A percentile compares a stretch with the other conserved stretches of the same genome.
These are phyloP conservation scores for Dasypolia templi DNA, from an alignment of 2,888 invertebrate species.

Conservation along the genomic window DNA sequence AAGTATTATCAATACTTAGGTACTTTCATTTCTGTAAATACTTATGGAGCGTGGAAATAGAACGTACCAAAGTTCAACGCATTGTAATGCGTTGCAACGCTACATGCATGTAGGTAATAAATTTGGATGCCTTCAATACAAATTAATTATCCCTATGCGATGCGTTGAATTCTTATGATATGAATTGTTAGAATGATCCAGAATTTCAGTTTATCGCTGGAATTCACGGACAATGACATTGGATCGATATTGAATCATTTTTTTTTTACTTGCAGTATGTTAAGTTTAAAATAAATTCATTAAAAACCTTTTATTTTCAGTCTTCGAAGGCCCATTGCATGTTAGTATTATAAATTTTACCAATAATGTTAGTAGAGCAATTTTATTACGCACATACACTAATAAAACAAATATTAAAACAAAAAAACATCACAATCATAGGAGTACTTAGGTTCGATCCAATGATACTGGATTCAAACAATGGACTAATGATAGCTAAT, in stretches of 20 bases:
- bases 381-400: no score
- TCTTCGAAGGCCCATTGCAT: background rate
- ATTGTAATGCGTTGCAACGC: no score
- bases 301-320: background rate
- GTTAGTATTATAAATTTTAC: background rate
- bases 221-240: background rate
- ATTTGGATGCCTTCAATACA: no score
- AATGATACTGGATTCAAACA: background rate
- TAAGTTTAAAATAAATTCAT: no score
- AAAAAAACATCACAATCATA: background rate
- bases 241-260: no score
- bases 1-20: background rate
- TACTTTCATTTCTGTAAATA: background rate
- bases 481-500: background rate
- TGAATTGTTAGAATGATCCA: background rate
- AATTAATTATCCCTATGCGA: no score
- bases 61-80: conserved; percentile 7
- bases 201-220: background rate
- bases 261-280: no score
- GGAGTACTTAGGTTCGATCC: background rate
- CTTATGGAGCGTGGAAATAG: conserved; percentile 17
- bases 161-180: background rate
- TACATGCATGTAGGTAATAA: no score
- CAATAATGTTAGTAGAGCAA: background rate
- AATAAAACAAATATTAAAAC: background rate